Percentiles rank a stretch among this genome's conserved stretches.
These are phyloP conservation scores for Danio rerio DNA, from an alignment of 2,113 vertebrate species.

Conservation along the genomic window DNA sequence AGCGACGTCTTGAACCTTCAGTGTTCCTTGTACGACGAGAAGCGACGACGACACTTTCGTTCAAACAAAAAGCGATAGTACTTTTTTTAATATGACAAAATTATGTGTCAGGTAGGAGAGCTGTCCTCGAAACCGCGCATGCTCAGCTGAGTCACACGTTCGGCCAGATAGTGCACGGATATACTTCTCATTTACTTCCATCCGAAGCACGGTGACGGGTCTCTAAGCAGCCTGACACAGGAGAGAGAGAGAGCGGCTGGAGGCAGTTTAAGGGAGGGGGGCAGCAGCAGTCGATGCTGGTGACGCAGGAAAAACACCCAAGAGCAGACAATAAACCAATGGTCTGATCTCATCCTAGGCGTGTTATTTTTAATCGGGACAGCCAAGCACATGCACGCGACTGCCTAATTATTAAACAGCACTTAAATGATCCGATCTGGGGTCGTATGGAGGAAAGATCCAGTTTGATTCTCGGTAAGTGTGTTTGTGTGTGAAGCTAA, in stretches of 20 bases:
- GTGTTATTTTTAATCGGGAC: slow-evolving; percentile 40
- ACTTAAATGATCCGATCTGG: slow-evolving; percentile 36
- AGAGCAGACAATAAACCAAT: slow-evolving; percentile 70
- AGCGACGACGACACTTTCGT: too few species aligned
- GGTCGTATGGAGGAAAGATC: slow-evolving; percentile 48
- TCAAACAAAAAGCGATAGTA: too few species aligned
- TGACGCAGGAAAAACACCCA: slow-evolving; percentile 92
- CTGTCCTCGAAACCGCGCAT: slow-evolving; percentile 23
- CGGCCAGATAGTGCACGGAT: slow-evolving; percentile 27
- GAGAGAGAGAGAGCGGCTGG: slow-evolving; percentile 73
- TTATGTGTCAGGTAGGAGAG: slow-evolving; percentile 8
- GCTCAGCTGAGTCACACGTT: slow-evolving; percentile 33
- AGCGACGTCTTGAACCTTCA: too few species aligned
- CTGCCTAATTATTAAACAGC: neutral
- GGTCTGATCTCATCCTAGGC: slow-evolving; percentile 33
- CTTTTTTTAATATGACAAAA: neutral
- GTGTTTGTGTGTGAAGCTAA: slow-evolving; percentile 42
- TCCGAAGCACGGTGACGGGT: slow-evolving; percentile 52
- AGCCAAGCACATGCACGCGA: slow-evolving; percentile 14
- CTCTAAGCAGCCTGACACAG: slow-evolving; percentile 57
- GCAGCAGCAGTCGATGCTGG: slow-evolving; percentile 73
- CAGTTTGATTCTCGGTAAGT: slow-evolving; percentile 56
- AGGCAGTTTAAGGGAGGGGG: slow-evolving; percentile 71
- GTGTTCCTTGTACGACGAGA: too few species aligned
- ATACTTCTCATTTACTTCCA: slow-evolving; percentile 48